phyloP scores from a whole-genome alignment of 2,797 vertebrate genomes.

The Anomalospiza imberbis region DNA sequence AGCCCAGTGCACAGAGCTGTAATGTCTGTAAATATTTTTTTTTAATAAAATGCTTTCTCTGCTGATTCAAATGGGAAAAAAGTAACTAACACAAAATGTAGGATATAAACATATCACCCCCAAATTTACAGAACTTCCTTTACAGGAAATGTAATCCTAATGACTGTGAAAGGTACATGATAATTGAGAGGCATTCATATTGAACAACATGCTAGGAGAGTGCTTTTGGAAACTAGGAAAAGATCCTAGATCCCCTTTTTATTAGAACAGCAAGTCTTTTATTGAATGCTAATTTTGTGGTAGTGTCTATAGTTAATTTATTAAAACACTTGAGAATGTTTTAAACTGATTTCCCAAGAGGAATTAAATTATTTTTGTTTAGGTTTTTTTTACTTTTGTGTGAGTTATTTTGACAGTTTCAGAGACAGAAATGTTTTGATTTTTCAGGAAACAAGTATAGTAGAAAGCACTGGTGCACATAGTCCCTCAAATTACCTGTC shows the following conservation, averaged over 20 bases:
- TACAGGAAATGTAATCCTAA: background rate
- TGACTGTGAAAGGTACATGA: background rate
- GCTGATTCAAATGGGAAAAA: background rate
- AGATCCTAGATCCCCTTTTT: background rate
- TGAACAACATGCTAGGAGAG: background rate
- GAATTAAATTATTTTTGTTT: background rate
- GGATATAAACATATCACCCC: background rate
- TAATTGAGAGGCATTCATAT: background rate
- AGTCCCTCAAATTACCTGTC: background rate
- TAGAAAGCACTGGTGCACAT: background rate
- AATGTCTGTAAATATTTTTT: background rate
- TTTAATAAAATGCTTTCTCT: background rate
- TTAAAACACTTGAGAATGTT: background rate
- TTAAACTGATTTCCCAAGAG: background rate
- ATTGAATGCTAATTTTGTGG: background rate
- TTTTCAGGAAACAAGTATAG: background rate
- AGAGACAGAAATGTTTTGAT: background rate
- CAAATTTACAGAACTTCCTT: background rate
- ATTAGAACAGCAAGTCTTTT: background rate
- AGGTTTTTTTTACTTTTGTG: background rate
- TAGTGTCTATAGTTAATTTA: background rate
- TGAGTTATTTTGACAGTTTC: background rate
- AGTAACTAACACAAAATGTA: background rate
- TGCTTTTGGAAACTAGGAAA: background rate
- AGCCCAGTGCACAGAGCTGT: background rate